These are phyloP conservation scores for Epinephelus coioides DNA, from an alignment of 2,797 vertebrate genomes.

Conservation along the genomic window DNA sequence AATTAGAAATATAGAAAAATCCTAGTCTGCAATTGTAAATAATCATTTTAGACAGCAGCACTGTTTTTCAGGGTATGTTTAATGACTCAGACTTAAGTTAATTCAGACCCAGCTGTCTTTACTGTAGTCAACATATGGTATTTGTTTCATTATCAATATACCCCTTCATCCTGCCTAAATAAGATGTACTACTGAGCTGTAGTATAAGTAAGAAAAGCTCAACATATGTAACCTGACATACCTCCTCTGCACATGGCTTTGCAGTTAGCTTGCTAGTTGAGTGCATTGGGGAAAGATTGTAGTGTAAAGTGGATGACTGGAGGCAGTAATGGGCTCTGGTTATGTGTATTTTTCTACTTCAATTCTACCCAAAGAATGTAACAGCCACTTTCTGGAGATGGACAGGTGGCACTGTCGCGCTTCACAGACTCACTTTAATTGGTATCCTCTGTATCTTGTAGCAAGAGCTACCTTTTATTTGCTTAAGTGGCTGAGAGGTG, in stretches of 20 bases:
- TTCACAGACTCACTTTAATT: conserved; percentile 62
- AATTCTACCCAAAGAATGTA: conserved; percentile 35
- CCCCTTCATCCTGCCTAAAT: background rate
- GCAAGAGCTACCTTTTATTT: conserved; percentile 35
- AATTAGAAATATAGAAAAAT: background rate
- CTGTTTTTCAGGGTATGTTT: background rate
- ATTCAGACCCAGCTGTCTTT: conserved; percentile 5
- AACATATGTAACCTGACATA: background rate
- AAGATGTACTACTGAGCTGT: background rate
- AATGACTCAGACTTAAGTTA: background rate
- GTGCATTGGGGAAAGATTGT: background rate
- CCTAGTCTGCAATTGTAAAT: background rate
- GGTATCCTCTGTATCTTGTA: conserved; percentile 20
- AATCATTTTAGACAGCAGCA: background rate
- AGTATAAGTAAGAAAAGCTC: background rate
- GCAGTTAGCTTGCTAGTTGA: background rate
- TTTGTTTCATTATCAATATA: conserved; percentile 4
- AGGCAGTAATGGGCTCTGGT: background rate
- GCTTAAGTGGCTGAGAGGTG: conserved; percentile 34
- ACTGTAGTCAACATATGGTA: background rate
- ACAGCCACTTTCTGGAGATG: conserved; percentile 17
- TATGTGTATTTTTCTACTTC: conserved; percentile 21
- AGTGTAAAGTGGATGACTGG: conserved; percentile 12
- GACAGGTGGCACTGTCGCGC: conserved; percentile 55
- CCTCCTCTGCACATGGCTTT: background rate